A percentile compares a stretch with the other conserved stretches of the same genome.
Conservation (phyloP, 2,113 vertebrate genomes). For the Oryzias celebensis region DNA sequence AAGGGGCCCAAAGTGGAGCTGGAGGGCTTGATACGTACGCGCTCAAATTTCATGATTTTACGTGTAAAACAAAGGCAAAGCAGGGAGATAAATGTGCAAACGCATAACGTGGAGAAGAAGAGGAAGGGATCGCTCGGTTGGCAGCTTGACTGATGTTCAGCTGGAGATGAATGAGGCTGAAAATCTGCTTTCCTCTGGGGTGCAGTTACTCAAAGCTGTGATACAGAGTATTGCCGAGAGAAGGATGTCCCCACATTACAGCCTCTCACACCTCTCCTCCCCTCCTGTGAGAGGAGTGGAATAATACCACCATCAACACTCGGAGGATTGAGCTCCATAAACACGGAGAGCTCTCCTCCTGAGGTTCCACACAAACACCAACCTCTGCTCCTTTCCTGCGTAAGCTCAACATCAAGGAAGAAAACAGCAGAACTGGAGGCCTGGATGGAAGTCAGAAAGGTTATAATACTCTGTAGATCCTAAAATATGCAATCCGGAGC, state of each 20-base stretch:
- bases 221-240: constrained; percentile 46
- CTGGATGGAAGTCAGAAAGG: too few relatives aligned
- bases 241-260: constrained; percentile 52
- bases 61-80: constrained; percentile 35
- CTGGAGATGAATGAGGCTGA: constrained; percentile 62
- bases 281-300: constrained; percentile 45
- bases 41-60: constrained; percentile 7
- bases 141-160: constrained; percentile 63
- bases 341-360: constrained; percentile 39
- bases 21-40: constrained; percentile 10
- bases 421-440: too few relatives aligned
- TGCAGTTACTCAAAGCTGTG: constrained; percentile 57
- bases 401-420: too few relatives aligned
- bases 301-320: constrained; percentile 59
- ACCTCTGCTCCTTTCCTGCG: too few relatives aligned
- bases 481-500: too few relatives aligned
- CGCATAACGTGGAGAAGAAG: background rate
- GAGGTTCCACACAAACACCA: constrained; percentile 29
- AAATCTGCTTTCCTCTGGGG: constrained; percentile 63
- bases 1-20: constrained; percentile 41
- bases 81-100: constrained; percentile 24
- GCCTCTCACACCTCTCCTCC: constrained; percentile 20
- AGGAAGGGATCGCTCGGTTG: constrained; percentile 36
- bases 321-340: constrained; percentile 52
- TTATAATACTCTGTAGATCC: too few relatives aligned